Evolutionary conservation across 2,888 invertebrate species (phyloP).

Genomic region (Amphipoea lucens): DNA sequence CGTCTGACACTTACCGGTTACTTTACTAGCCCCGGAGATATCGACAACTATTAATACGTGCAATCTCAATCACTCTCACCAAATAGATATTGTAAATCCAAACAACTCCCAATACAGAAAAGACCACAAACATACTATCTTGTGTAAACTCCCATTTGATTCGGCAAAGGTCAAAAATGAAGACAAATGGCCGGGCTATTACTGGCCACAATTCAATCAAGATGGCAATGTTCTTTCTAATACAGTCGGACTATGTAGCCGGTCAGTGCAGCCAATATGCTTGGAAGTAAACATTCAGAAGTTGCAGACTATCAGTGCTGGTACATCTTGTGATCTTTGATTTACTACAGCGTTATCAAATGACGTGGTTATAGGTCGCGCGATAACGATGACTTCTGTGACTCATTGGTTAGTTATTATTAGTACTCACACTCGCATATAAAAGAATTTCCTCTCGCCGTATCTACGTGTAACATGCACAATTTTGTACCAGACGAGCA

Average conservation of each 20-base stretch:
- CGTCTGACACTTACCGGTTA: constrained; percentile 45
- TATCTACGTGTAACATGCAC: background rate
- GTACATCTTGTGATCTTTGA: constrained; percentile 36
- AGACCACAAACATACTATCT: constrained; percentile 30
- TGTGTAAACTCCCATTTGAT: constrained; percentile 49
- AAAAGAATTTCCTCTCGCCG: constrained; percentile 21
- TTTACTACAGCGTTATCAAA: constrained; percentile 54
- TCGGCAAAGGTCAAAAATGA: constrained; percentile 56
- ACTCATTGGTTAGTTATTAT: constrained; percentile 45
- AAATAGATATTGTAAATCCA: constrained; percentile 16
- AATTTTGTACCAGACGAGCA: constrained; percentile 18
- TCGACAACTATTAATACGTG: constrained; percentile 22
- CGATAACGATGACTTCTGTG: constrained; percentile 56
- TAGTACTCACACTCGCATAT: constrained; percentile 10
- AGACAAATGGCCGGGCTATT: constrained; percentile 58
- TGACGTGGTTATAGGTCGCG: constrained; percentile 48
- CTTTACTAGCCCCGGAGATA: background rate
- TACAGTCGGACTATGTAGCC: constrained; percentile 21
- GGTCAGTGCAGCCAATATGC: constrained; percentile 25
- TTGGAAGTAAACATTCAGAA: constrained; percentile 43
- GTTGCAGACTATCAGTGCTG: constrained; percentile 24
- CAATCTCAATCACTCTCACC: constrained; percentile 16
- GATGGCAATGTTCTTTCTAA: constrained; percentile 51
- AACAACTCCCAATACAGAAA: constrained; percentile 19
- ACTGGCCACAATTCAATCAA: constrained; percentile 60